phyloP scores from a whole-genome alignment of 2,797 vertebrate genomes.

The Erethizon dorsatum region DNA sequence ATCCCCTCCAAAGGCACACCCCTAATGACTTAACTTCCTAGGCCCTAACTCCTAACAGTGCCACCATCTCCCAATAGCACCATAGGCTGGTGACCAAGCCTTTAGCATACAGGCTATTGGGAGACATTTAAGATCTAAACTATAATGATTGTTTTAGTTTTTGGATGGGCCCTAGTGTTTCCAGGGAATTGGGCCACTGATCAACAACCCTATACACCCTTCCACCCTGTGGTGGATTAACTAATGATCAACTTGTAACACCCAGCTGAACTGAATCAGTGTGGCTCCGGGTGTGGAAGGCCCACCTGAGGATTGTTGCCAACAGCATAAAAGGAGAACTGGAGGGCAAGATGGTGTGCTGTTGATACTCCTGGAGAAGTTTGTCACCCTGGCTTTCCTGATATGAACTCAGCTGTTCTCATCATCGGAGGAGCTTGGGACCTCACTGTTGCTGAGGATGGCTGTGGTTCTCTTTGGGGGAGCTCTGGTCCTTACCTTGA shows the following conservation, averaged over 20 bases:
- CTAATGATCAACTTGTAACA: background rate
- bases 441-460: background rate
- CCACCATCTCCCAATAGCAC: background rate
- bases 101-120: background rate
- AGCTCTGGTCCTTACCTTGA: background rate
- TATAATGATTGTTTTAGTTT: background rate
- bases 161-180: background rate
- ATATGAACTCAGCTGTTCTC: background rate
- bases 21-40: background rate
- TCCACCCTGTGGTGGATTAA: background rate
- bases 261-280: background rate
- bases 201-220: background rate
- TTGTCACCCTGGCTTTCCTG: background rate
- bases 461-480: background rate
- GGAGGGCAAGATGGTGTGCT: background rate
- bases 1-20: background rate
- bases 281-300: background rate
- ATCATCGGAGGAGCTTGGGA: background rate
- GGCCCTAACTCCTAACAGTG: background rate
- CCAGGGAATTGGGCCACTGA: background rate
- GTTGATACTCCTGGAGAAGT: background rate
- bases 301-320: background rate
- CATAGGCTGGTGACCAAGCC: background rate
- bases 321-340: background rate
- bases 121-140: background rate